Evolutionary conservation across 2,888 invertebrate genomes (phyloP).

Genomic region (Leptopilina syphax): DNA sequence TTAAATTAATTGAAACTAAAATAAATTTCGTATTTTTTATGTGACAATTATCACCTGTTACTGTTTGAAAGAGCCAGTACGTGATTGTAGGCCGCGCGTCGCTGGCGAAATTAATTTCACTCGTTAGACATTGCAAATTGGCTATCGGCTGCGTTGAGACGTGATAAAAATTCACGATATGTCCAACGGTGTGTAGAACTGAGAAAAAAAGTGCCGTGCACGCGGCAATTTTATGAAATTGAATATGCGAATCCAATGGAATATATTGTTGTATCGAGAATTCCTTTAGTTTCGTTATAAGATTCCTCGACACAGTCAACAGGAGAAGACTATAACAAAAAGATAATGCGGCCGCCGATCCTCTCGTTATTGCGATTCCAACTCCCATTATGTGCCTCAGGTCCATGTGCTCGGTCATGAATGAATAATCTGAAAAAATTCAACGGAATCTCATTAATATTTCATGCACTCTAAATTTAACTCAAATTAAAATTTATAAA

Average conservation of each 20-base stretch:
- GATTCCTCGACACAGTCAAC: conserved; percentile 94
- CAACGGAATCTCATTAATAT: not conserved
- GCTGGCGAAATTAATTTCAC: conserved; percentile 95
- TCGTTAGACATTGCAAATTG: conserved; percentile 93
- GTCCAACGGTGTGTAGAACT: conserved; percentile 93
- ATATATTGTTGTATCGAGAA: conserved; percentile 96
- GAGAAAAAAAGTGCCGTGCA: conserved; percentile 96
- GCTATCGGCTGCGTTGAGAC: conserved; percentile 97
- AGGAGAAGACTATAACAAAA: conserved; percentile 95
- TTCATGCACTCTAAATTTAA: not conserved
- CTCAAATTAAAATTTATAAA: too few species aligned
- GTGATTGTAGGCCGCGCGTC: conserved; percentile 96
- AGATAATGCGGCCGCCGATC: conserved; percentile 95
- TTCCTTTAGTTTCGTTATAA: conserved; percentile 95
- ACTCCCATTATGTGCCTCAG: conserved; percentile 97
- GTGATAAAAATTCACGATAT: conserved; percentile 98
- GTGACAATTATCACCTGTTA: conserved; percentile 84
- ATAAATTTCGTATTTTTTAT: not conserved
- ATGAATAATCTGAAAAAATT: conserved; percentile 88
- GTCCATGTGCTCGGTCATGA: conserved; percentile 97
- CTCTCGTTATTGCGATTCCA: conserved; percentile 95
- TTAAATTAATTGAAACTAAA: not conserved
- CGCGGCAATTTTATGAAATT: conserved; percentile 98
- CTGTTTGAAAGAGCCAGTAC: conserved; percentile 96
- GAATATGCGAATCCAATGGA: conserved; percentile 95